phyloP scores from a whole-genome alignment of 64 coral and sea anemone species.

The Orbicella faveolata region DNA sequence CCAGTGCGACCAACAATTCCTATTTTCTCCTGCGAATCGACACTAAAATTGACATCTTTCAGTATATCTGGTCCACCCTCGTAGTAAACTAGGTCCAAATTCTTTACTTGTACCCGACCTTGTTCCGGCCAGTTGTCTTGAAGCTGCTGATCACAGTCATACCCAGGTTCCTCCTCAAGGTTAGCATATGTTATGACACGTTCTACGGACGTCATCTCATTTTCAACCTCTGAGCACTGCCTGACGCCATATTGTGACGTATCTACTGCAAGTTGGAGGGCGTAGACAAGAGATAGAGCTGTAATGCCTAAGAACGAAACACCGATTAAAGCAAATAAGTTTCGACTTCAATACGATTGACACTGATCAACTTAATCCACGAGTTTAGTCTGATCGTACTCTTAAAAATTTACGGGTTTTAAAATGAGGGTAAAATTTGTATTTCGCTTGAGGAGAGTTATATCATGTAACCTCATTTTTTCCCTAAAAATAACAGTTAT shows the following conservation, averaged over 20 bases:
- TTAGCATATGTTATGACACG: conserved; percentile 56
- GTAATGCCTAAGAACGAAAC: not conserved
- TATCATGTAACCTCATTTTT: no score
- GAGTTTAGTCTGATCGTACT: no score
- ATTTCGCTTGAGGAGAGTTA: no score
- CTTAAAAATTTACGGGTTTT: no score
- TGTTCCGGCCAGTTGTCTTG: conserved; percentile 57
- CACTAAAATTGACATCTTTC: conserved; percentile 55
- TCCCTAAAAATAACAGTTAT: no score
- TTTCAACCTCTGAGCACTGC: conserved; percentile 48
- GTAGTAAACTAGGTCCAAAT: conserved; percentile 55
- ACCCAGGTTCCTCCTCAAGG: conserved; percentile 55
- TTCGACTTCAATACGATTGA: no score
- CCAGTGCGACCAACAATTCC: conserved; percentile 70
- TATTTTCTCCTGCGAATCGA: conserved; percentile 60
- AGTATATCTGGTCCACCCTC: conserved; percentile 45
- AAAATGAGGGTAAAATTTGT: no score
- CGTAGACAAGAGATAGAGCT: conserved; percentile 1
- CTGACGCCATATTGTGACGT: conserved; percentile 32
- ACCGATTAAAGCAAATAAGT: not conserved
- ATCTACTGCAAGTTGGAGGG: not conserved
- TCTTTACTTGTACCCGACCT: conserved; percentile 14
- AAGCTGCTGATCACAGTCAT: conserved; percentile 48
- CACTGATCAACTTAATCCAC: no score
- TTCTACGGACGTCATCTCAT: conserved; percentile 76